Base-by-base conservation (phyloP, 2,888 invertebrate genomes). In the Eristalis tenax region DNA sequence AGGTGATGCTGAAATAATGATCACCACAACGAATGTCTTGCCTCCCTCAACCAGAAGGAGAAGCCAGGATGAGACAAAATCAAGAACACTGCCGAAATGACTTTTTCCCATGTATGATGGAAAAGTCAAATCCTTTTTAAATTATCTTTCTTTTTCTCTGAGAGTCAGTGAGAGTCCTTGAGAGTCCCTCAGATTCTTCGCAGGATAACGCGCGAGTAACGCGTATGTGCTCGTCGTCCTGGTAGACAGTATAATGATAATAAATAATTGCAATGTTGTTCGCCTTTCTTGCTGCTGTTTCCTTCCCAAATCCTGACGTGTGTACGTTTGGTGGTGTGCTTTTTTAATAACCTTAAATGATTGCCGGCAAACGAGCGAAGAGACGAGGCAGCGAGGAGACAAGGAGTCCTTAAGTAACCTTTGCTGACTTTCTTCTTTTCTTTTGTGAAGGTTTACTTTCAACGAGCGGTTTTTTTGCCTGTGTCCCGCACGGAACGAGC, bases 191-290 rank as follows among this genome's bases (percentile, higher is more conserved):
- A 35, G 63, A 85, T 84, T 84, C 71, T 70, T 80, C 59, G 56
- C 66, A 81, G 76, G 76, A 85, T 77, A 68, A 76, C 66, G 77
- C 66, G 70, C 35, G 66, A 65, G 2, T 59, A 68, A 3, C 43
- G 40, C 8, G 13, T 15, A 65, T 32, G 32, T 32, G 32, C 5
- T 32, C 73, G 61, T 38, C 65, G 66, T 68, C 26, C 26, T 26
- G 69, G 64, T 28, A 80, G 56, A 68, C 74, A 61, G 66, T 50
- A 74, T 69, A 61, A 81, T 82, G 69, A 82, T 86, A 82, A 86
- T 82, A 82, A 82, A 82, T 86, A 86, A 86, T 86, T 86, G 74
- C 81, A 82, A 66, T 78, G 82, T 61, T 70, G 68, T 80, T 78
- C 61, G 56, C 74, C 69, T 66, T 43, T 28, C 50, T n/a, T 38